Evolutionary conservation across 2,888 invertebrate genomes (phyloP).

Genomic region (Dynastes maya): DNA sequence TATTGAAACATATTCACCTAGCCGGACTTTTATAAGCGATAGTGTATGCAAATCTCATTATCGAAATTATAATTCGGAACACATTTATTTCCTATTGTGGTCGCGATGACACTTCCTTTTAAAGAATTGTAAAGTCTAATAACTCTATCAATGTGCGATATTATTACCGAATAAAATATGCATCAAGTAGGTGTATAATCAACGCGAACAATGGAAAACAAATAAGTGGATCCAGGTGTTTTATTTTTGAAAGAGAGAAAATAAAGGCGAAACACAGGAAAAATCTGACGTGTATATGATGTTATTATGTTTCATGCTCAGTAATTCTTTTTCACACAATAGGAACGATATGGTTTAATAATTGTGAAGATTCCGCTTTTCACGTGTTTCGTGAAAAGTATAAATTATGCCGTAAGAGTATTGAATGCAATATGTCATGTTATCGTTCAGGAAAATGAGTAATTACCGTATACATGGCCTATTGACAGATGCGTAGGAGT

Average conservation of each 20-base stretch:
- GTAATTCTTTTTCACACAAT: no score
- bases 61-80: constrained; percentile 38
- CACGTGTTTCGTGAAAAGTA: no score
- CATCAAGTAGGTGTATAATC: constrained; percentile 52
- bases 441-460: constrained; percentile 68
- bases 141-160: constrained; percentile 25
- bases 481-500: constrained; percentile 68
- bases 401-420: constrained; percentile 50
- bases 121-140: constrained; percentile 15
- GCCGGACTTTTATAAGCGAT: no score
- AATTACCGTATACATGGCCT: constrained; percentile 67
- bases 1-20: no score
- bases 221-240: constrained; percentile 55
- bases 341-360: no score
- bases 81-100: constrained; percentile 41
- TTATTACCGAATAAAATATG: constrained; percentile 49
- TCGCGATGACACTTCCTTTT: constrained; percentile 46
- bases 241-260: constrained; percentile 25
- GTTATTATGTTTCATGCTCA: no score
- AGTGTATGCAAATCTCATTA: neutral
- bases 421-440: constrained; percentile 68
- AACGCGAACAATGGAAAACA: constrained; percentile 55
- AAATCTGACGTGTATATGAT: no score
- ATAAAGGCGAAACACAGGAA: neutral
- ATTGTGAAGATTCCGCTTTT: no score